phyloP scores from a whole-genome alignment of 2,797 vertebrate genomes.

The Aplochiton taeniatus region DNA sequence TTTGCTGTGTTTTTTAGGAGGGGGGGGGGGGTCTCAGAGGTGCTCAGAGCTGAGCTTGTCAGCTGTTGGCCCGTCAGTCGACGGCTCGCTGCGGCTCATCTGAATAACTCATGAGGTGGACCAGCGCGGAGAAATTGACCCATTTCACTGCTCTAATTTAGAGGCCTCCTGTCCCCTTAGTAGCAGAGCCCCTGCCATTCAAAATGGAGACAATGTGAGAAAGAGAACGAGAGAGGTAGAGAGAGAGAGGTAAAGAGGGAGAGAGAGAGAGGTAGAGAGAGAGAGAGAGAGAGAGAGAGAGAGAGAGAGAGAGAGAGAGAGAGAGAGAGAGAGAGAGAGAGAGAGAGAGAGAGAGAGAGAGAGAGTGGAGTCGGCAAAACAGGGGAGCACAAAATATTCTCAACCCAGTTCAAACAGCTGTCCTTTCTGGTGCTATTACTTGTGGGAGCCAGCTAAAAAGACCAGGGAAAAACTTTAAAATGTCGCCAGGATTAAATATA shows the following conservation, averaged over 20 bases:
- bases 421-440: conserved; percentile 19
- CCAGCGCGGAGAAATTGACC: conserved; percentile 53
- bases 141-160: conserved; percentile 58
- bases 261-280: not conserved
- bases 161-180: conserved; percentile 33
- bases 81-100: conserved; percentile 26
- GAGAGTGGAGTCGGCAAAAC: not conserved
- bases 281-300: not conserved
- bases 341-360: not conserved
- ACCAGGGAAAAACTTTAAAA: conserved; percentile 26
- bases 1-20: conserved; percentile 30
- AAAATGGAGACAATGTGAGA: conserved; percentile 11
- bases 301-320: not conserved
- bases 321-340: not conserved
- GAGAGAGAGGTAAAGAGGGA: not conserved
- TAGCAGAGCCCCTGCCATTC: conserved; percentile 28
- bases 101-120: conserved; percentile 65
- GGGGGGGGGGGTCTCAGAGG: conserved; percentile 24
- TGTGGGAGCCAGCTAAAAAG: conserved; percentile 19
- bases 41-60: conserved; percentile 35
- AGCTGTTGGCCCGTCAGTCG: conserved; percentile 27
- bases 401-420: conserved; percentile 3
- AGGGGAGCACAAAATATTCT: conserved; percentile 4
- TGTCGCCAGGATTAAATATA: conserved; percentile 46
- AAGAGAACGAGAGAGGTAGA: not conserved